These are phyloP conservation scores for Apogon hyalosoma DNA, from an alignment of 2,797 vertebrate species.

Conservation along the genomic window DNA sequence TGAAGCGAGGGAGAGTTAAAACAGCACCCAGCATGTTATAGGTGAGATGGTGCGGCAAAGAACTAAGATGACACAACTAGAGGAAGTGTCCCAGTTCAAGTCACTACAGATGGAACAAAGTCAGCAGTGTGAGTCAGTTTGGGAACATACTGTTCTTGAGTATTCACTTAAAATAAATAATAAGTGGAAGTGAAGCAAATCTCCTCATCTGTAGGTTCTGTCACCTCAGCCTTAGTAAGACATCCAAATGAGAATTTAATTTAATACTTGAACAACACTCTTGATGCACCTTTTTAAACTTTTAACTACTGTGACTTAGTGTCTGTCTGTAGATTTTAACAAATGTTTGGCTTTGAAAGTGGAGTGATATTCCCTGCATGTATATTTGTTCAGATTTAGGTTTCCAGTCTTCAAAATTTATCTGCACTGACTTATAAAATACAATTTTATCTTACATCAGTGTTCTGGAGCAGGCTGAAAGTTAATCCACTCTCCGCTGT, in stretches of 20 bases:
- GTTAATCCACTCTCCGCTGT: constrained; percentile 13
- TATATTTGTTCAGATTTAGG: neutral
- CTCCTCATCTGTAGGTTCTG: constrained; percentile 3
- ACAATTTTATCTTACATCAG: constrained; percentile 21
- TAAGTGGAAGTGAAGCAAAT: neutral
- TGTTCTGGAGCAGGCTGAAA: constrained; percentile 44
- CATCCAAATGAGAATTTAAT: constrained; percentile 46
- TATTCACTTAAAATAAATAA: neutral
- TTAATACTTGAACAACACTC: constrained; percentile 57
- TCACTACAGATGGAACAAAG: neutral
- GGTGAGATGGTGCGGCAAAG: neutral
- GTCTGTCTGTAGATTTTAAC: constrained; percentile 22
- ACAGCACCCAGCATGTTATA: neutral
- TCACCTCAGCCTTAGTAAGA: constrained; percentile 53
- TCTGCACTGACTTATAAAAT: constrained; percentile 22
- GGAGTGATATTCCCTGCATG: constrained; percentile 31
- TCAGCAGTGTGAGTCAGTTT: too few species aligned
- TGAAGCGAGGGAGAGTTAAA: neutral
- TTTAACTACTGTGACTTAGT: constrained; percentile 29
- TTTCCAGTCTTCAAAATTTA: constrained; percentile 9
- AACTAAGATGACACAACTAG: neutral
- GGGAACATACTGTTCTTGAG: constrained; percentile 14
- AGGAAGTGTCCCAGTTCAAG: constrained; percentile 8
- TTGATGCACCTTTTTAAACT: constrained; percentile 38
- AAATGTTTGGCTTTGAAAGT: constrained; percentile 25